Evolutionary conservation across 2,888 invertebrate species (phyloP), one percentile per base, ranked within the genome.

Genomic region (Neoascia interrupta): DNA sequence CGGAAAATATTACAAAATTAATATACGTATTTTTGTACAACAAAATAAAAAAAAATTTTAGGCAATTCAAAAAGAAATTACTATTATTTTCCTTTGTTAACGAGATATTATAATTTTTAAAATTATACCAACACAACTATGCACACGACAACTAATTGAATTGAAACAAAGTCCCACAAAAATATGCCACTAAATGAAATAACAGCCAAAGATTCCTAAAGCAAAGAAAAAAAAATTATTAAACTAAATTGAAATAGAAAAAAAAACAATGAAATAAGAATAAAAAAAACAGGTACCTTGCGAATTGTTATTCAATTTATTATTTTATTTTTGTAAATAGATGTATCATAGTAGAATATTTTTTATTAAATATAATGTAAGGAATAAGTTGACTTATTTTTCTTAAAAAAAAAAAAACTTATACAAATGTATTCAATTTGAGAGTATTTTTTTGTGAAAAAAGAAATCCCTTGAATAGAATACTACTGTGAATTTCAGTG

Each of bases 401-500:
- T 28, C 19, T 37, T 15, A 36, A 31, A n/a, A n/a, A n/a, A n/a
- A n/a, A n/a, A n/a, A n/a, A n/a, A n/a, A n/a, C 47, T 41, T 51
- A 5, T 39, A 47, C 18, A 18, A 37, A 43, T 43, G 76, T 72
- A 70, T 76, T 75, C 70, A 36, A 72, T 13, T 10, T 5, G 5
- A 5, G 43, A 23, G 43, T 23, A n/a, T n/a, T n/a, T n/a, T n/a
- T n/a, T n/a, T n/a, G n/a, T n/a, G n/a, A n/a, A n/a, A 54, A 45
- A 26, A 49, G 11, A 10, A 61, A 23, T 21, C 15, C 15, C 37
- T 54, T 53, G 41, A 69, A 69, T 64, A 66, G 76, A 76, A 72
- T 76, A 72, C 76, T 41, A 72, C 72, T 76, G 76, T 76, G 76
- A 76, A 76, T 76, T 75, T 76, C 72, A 76, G 76, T 76, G 76